Evolutionary conservation across 2,888 invertebrate species (phyloP).

Genomic region (Oligia fasciuncula): DNA sequence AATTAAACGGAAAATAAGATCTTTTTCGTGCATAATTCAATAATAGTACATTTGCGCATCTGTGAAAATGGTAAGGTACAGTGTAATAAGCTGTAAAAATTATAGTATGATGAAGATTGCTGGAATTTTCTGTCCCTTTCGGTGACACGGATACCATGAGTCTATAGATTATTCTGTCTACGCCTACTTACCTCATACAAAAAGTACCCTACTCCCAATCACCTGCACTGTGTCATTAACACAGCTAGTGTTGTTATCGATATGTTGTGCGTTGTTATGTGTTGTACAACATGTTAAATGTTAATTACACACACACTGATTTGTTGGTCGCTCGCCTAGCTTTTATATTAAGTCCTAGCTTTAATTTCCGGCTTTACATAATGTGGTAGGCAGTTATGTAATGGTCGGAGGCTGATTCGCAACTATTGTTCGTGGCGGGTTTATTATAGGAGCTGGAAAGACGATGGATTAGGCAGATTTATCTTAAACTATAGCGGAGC

Average conservation of each 20-base stretch:
- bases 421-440: slow-evolving; percentile 46
- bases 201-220: slow-evolving; percentile 28
- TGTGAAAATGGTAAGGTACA: no score
- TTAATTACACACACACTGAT: slow-evolving; percentile 66
- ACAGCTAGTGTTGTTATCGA: slow-evolving; percentile 53
- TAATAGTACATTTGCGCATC: no score
- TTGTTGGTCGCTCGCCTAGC: slow-evolving; percentile 48
- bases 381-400: slow-evolving; percentile 39
- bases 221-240: slow-evolving; percentile 25
- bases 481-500: neutral
- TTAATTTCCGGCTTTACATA: slow-evolving; percentile 58
- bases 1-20: no score
- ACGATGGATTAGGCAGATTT: slow-evolving; percentile 19
- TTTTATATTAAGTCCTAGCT: slow-evolving; percentile 54
- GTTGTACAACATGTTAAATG: slow-evolving; percentile 65
- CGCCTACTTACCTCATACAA: no score
- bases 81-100: no score
- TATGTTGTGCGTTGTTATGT: slow-evolving; percentile 55
- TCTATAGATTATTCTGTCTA: no score
- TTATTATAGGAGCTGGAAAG: neutral
- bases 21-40: no score
- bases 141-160: no score
- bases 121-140: no score
- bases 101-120: no score
- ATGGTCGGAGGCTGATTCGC: slow-evolving; percentile 28